Conservation (phyloP, 2,888 invertebrate species). For the Ophion costatus region DNA sequence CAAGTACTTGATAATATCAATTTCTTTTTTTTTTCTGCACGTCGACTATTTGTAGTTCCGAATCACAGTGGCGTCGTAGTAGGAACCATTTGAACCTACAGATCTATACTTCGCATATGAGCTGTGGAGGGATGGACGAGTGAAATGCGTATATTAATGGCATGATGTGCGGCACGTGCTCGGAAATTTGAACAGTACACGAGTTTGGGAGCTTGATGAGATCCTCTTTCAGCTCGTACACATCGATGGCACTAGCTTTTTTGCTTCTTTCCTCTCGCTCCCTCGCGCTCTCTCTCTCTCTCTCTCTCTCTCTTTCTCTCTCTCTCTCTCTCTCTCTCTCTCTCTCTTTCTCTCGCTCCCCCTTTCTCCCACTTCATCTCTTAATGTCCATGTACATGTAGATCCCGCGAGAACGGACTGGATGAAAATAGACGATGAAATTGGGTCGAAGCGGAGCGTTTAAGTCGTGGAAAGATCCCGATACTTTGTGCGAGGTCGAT, state of each 20-base stretch:
- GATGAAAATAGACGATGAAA: constrained; percentile 69
- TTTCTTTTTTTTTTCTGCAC: not conserved
- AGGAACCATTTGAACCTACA: not conserved
- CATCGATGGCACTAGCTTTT: constrained; percentile 35
- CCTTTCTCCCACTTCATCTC: not conserved
- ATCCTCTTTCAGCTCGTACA: constrained; percentile 33
- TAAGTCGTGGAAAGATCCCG: constrained; percentile 68
- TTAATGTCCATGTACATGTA: constrained; percentile 9
- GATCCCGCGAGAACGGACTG: constrained; percentile 54
- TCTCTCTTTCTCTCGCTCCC: constrained; percentile 1
- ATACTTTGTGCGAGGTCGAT: constrained; percentile 65
- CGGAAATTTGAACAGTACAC: constrained; percentile 48
- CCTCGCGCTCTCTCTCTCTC: constrained; percentile 1
- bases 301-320: constrained; percentile 11
- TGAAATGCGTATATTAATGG: constrained; percentile 49
- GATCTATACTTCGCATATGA: not conserved
- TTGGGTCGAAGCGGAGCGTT: constrained; percentile 67
- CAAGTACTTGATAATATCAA: not conserved
- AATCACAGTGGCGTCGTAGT: not conserved
- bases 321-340: not conserved
- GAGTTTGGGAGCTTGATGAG: constrained; percentile 32
- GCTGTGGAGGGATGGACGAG: constrained; percentile 15
- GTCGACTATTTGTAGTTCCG: not conserved
- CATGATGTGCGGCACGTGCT: constrained; percentile 55
- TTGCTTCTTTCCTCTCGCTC: constrained; percentile 13